phyloP scores from a whole-genome alignment of 2,888 invertebrate genomes.

The Eledone cirrhosa region DNA sequence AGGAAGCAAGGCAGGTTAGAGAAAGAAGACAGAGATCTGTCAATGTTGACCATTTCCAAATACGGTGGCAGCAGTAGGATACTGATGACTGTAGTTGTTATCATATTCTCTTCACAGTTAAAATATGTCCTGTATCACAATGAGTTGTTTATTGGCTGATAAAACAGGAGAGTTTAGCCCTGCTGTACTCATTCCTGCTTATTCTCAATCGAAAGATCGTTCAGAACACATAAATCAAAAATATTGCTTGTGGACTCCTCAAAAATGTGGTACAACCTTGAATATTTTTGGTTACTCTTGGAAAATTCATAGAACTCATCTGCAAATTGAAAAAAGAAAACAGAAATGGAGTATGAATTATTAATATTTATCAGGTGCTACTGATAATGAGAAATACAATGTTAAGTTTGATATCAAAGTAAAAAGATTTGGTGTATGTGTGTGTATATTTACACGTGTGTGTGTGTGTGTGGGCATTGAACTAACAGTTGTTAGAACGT shows the following conservation, averaged over 20 bases:
- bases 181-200: conserved; percentile 12
- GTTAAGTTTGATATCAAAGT: background rate
- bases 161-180: background rate
- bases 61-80: too few relatives aligned
- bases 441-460: too few relatives aligned
- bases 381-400: background rate
- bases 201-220: background rate
- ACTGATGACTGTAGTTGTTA: too few relatives aligned
- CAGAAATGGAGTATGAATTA: background rate
- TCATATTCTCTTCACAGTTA: too few relatives aligned
- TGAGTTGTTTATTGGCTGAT: background rate
- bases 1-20: too few relatives aligned
- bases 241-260: conserved; percentile 37
- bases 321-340: conserved; percentile 4
- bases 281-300: conserved; percentile 65
- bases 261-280: conserved; percentile 60
- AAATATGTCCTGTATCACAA: too few relatives aligned
- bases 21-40: too few relatives aligned
- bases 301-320: conserved; percentile 61
- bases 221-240: background rate
- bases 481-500: too few relatives aligned
- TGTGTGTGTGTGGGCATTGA: background rate
- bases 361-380: background rate
- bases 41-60: too few relatives aligned
- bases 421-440: background rate